These are phyloP conservation scores for Macrotrachela quadricornifera DNA, from an alignment of 1,140 invertebrate genomes.

Conservation along the genomic window DNA sequence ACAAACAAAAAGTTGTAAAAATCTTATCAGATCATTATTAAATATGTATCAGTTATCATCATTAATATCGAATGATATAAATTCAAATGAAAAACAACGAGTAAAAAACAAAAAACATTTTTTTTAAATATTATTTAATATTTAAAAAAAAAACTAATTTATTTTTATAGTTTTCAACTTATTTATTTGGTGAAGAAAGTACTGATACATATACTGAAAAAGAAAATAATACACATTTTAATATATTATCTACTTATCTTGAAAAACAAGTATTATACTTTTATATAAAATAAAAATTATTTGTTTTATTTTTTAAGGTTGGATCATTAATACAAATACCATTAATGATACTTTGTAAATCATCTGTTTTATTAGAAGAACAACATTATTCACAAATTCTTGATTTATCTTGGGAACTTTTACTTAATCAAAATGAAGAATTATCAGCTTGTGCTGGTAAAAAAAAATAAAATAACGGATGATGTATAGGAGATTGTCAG, in stretches of 20 bases:
- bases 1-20: conserved; percentile 63
- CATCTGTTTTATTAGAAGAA: conserved; percentile 63
- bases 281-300: not conserved
- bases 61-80: too few relatives aligned
- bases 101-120: too few relatives aligned
- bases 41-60: conserved; percentile 9
- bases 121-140: too few relatives aligned
- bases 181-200: too few relatives aligned
- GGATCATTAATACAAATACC: conserved; percentile 60
- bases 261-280: not conserved
- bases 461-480: too few relatives aligned
- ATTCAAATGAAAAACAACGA: too few relatives aligned
- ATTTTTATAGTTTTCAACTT: too few relatives aligned
- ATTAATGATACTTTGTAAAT: conserved; percentile 66
- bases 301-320: conserved; percentile 42
- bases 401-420: conserved; percentile 72
- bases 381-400: conserved; percentile 66
- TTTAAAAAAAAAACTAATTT: too few relatives aligned
- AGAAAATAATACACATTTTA: not conserved
- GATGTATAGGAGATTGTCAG: too few relatives aligned
- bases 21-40: conserved; percentile 43
- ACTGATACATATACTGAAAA: conserved; percentile 3
- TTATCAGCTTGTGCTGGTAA: conserved; percentile 33
- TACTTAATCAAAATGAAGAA: conserved; percentile 50
- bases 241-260: not conserved